phyloP scores from a whole-genome alignment of 2,888 invertebrate species.

The Sclerodermus sp. region DNA sequence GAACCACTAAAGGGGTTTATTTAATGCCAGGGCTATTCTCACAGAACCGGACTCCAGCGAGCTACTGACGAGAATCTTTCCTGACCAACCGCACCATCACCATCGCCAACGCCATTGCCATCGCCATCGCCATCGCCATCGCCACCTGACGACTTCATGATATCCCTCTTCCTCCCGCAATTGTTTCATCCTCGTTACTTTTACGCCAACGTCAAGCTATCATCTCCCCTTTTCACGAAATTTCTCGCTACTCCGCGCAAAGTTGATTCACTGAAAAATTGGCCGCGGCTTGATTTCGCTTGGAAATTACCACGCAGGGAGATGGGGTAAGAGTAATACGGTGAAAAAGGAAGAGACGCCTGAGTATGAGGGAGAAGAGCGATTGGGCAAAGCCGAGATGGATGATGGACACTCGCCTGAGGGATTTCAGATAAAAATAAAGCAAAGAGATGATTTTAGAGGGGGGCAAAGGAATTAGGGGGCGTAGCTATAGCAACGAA shows the following conservation, averaged over 20 bases:
- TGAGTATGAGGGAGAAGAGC: constrained; percentile 16
- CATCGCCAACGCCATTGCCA: too few relatives aligned
- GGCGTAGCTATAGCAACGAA: constrained; percentile 49
- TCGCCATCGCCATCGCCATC: too few relatives aligned
- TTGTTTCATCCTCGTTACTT: too few relatives aligned
- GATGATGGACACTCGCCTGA: constrained; percentile 46
- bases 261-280: too few relatives aligned
- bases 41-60: constrained; percentile 24
- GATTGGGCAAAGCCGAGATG: constrained; percentile 35
- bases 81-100: too few relatives aligned
- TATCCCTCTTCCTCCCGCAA: neutral
- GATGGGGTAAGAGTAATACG: neutral
- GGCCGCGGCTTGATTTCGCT: too few relatives aligned
- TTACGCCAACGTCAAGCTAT: too few relatives aligned
- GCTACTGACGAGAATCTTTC: constrained; percentile 35
- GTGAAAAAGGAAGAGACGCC: neutral
- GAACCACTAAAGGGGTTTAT: constrained; percentile 40
- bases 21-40: constrained; percentile 36
- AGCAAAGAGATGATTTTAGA: constrained; percentile 34
- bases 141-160: constrained; percentile 38
- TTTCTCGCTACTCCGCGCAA: too few relatives aligned
- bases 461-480: constrained; percentile 31
- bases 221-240: too few relatives aligned
- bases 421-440: constrained; percentile 47
- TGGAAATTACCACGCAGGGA: constrained; percentile 6